Percentiles rank a stretch among this genome's conserved stretches.
Conservation (phyloP, 2,113 vertebrate genomes). For the Anas platyrhynchos region DNA sequence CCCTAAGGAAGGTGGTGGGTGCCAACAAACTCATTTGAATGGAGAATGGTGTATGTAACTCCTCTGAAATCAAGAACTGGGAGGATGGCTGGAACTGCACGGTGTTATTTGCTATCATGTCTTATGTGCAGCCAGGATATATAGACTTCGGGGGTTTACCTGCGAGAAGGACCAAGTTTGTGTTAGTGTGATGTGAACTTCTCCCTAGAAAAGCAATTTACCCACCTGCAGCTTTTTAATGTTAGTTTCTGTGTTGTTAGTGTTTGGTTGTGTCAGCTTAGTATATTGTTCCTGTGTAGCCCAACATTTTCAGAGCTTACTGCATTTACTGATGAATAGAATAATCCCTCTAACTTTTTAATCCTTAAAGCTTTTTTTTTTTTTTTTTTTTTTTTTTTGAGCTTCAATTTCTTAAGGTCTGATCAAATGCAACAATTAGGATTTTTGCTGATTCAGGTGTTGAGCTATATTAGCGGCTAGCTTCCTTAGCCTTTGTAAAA, state of each 20-base stretch:
- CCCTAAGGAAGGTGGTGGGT: background rate
- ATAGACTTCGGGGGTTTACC: background rate
- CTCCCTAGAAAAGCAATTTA: accelerated
- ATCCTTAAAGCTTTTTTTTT: background rate
- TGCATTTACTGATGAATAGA: background rate
- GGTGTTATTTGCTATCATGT: accelerated
- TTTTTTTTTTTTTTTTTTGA: background rate
- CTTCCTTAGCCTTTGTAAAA: background rate
- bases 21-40: background rate
- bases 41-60: background rate
- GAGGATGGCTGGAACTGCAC: background rate
- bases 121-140: background rate
- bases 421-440: background rate
- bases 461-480: background rate
- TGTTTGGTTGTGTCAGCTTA: background rate
- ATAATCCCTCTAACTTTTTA: background rate
- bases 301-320: background rate
- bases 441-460: background rate
- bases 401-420: background rate
- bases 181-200: background rate
- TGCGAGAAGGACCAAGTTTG: background rate
- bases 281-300: background rate
- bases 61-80: background rate
- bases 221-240: background rate
- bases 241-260: background rate